Percentiles rank a stretch among this genome's conserved stretches.
These are phyloP conservation scores for Rhabdornis inornatus DNA, from an alignment of 2,113 vertebrate genomes.

Conservation along the genomic window DNA sequence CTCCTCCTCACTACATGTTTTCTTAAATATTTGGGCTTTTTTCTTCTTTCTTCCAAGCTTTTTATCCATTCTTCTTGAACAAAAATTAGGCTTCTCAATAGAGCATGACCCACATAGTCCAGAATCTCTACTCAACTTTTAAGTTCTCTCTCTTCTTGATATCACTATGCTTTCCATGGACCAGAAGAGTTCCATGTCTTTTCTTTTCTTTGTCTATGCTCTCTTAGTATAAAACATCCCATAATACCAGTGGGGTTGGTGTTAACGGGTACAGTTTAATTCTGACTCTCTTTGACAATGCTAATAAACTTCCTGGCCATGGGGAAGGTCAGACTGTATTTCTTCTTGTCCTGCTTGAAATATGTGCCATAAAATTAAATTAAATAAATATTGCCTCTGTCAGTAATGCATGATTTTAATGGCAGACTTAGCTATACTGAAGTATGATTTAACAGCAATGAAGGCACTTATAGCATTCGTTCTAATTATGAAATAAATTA, in stretches of 20 bases:
- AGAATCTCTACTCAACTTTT: background rate
- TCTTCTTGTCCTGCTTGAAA: slow-evolving; percentile 36
- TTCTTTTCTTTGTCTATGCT: background rate
- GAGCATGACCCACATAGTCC: background rate
- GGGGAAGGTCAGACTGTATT: background rate
- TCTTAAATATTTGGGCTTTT: background rate
- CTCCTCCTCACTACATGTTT: background rate
- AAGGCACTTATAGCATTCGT: background rate
- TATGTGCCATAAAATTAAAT: slow-evolving; percentile 33
- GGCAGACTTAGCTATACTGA: slow-evolving; percentile 31
- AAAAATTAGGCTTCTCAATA: background rate
- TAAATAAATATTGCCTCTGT: slow-evolving; percentile 41
- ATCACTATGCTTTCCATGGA: background rate
- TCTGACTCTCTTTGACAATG: background rate
- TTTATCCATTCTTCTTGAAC: background rate
- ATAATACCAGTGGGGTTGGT: background rate
- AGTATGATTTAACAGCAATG: slow-evolving; percentile 15
- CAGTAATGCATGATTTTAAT: slow-evolving; percentile 48
- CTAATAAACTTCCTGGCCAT: background rate
- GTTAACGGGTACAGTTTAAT: background rate
- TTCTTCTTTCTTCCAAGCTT: background rate
- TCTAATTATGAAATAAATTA: slow-evolving; percentile 42
- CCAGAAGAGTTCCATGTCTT: background rate
- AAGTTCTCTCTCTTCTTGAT: background rate
- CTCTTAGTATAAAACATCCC: background rate